Evolutionary conservation across 2,113 vertebrate species (phyloP), one percentile per base, ranked within the genome.

Genomic region (Bubalus kerabau): DNA sequence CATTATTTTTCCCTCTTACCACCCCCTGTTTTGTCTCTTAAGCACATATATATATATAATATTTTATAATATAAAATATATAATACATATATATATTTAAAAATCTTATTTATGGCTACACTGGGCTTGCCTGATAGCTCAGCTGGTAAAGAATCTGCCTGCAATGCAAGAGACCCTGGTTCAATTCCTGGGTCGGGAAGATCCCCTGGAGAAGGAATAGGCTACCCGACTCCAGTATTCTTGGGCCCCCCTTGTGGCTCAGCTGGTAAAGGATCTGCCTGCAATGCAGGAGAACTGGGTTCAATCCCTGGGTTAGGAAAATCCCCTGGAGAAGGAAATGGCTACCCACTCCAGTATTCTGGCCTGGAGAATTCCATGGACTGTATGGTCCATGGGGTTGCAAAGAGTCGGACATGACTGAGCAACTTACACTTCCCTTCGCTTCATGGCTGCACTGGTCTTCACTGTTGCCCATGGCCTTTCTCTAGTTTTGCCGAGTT

Each of bases 391-490:
- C 64, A 36, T 36, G 17, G 64, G 4, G n/a, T 71, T 21, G n/a
- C 17, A 71, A 6, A 71, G 17, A 21, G 64, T 23, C 1, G 0
- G 64, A 19, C 9, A 36, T 9, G 1, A 36, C 17, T 36, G 64
- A 71, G 64, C 9, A 0, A 21, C 0, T 36, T 12, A 5, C 17
- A 21, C n/a, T 21, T 36, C n/a, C 19, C 9, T 36, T 36, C 2
- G 2, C 17, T 71, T 36, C 19, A 4, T 21, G 64, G n/a, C 17
- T 71, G 64, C n/a, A 0, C 64, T 21, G n/a, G 64, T 36, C 64
- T 21, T 11, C n/a, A 21, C 19, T 6, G 64, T 5, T 36, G 64
- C 17, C n/a, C 64, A 36, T 19, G 64, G 36, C 36, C 71, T 74
- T 43, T 74, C 36, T 23, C 71, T 24, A 40, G 71, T 13, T 24